Evolutionary conservation across 1,140 invertebrate genomes (phyloP), one percentile per base, ranked within the genome.

Genomic region (Armadillidium nasatum): DNA sequence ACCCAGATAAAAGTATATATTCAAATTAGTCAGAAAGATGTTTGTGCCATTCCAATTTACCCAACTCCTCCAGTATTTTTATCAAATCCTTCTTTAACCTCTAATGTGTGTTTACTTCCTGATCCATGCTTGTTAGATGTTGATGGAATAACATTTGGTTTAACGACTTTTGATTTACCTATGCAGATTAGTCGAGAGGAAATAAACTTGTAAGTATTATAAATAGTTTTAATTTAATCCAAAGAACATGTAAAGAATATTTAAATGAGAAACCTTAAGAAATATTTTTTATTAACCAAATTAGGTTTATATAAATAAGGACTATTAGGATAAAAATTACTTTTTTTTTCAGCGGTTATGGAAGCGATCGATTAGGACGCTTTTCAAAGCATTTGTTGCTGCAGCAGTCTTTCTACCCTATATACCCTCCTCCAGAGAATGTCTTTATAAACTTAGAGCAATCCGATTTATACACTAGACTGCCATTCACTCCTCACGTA

Each of bases 51-150:
- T 60, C 50, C 50, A 7, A 72, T 50, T 72, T 44, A 72, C 22
- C n/a, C 71, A 33, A 33, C 71, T 44, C 22, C 50, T 6, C 71
- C 71, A 4, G 72, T 73, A 13, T 72, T 73, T 60, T 15, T 46
- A 73, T 73, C 23, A 45, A 33, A 15, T 23, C 23, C 15, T 22
- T 15, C 11, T 13, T 44, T 21, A 43, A 45, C 21, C 15, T 22
- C 9, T 73, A 72, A n/a, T 54, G 44, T 21, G 0, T 13, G 15
- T 69, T 82, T 84, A 77, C 79, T 92, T 75, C 88, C 93, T 0
- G 94, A 97, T 88, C 95, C 95, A 0, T 90, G 90, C 80, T 87
- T 91, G 11, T 82, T 97, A 0, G 87, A 90, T 81, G 87, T 97
- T 46, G 89, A 91, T 78, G 94, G 93, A 7, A 82, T 96, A 0